Conservation (phyloP, 1,140 invertebrate genomes). For the Bombus waltoni region DNA sequence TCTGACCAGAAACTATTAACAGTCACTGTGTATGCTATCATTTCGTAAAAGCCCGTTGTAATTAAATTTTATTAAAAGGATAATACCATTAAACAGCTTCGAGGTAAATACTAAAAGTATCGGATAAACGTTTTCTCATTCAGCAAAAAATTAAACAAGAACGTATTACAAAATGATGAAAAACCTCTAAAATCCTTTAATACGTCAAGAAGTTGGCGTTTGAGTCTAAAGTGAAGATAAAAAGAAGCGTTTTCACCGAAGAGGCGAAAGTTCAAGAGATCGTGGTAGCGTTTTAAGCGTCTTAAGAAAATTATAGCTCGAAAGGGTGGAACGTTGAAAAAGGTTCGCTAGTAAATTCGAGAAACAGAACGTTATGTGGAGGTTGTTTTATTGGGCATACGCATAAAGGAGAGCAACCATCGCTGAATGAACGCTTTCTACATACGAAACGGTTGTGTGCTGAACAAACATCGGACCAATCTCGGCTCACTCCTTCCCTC, state of each 20-base stretch:
- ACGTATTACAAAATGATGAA: neutral
- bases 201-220: neutral
- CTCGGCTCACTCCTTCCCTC: slow-evolving; percentile 5
- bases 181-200: neutral
- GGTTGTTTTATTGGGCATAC: slow-evolving; percentile 3
- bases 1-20: too few species aligned
- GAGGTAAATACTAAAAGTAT: neutral
- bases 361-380: neutral
- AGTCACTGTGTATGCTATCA: too few species aligned
- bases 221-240: neutral
- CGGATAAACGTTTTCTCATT: neutral
- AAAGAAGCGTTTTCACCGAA: neutral
- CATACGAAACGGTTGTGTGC: slow-evolving; percentile 14
- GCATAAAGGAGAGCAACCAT: neutral
- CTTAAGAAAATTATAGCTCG: neutral
- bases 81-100: neutral
- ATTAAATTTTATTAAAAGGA: too few species aligned
- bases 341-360: neutral
- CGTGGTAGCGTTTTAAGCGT: neutral
- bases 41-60: too few species aligned
- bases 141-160: neutral
- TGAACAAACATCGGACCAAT: slow-evolving; percentile 47
- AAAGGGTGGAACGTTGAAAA: neutral
- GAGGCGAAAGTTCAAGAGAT: neutral
- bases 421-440: slow-evolving; percentile 28